Evolutionary conservation across 2,797 vertebrate species (phyloP), one percentile per base, ranked within the genome.

Genomic region (Salarias fasciatus): DNA sequence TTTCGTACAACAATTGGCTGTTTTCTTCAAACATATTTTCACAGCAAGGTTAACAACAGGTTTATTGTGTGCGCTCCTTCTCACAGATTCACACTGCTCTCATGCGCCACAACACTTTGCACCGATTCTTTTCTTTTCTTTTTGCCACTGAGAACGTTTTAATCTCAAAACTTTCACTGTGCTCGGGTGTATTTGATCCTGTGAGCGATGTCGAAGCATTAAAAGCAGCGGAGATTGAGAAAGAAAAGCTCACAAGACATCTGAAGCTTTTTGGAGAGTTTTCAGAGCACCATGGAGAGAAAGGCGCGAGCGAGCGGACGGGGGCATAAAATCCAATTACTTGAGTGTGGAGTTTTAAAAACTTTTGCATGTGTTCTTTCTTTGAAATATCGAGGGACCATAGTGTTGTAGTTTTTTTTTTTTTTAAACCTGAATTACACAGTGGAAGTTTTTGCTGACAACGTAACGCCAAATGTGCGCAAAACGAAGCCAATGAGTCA

Each of bases 21-120:
- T 97, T 97, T 98, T 96, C 95, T 95, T 95, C 95, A 97, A 98
- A 98, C 96, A 98, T 96, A 97, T 98, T 96, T 99, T 95, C 95
- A 95, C 95, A 96, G 96, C 94, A 95, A 97, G 96, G 94, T 97
- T 94, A 93, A 94, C 92, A 93, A 93, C 92, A 91, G 90, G 92
- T 95, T 96, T 95, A 93, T 94, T 95, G 94, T 95, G 86, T 92
- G 92, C 89, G 85, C 91, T 80, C 80, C 83, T 77, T 79, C 87
- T 83, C 90, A 70, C 87, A 79, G 80, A 82, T 81, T 89, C 91
- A 86, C 61, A 76, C 89, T 68, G 79, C 80, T 90, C 86, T 89
- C 90, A 92, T 93, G 92, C 93, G 93, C 91, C 89, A 93, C 86
- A 88, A 91, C 83, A 86, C 68, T 89, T 35, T 83, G 84, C 81